These are phyloP conservation scores for Tapera naevia DNA, from an alignment of 2,797 vertebrate species.

Conservation along the genomic window DNA sequence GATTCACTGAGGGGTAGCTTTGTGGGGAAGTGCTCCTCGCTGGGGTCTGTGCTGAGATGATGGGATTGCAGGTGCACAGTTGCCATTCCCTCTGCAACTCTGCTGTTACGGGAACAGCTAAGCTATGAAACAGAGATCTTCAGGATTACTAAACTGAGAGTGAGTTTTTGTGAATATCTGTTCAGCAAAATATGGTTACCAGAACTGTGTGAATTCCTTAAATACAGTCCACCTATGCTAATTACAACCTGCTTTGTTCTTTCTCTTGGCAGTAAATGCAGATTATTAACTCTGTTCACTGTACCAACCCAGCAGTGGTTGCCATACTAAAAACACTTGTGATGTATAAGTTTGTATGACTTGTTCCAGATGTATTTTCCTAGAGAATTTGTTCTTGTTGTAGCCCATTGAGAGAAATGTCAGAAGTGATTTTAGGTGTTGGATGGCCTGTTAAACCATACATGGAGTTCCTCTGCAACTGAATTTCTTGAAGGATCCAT, in stretches of 20 bases:
- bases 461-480: not conserved
- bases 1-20: not conserved
- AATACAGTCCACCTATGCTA: not conserved
- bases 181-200: not conserved
- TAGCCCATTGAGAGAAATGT: not conserved
- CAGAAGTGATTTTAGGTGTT: not conserved
- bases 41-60: not conserved
- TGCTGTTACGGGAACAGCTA: not conserved
- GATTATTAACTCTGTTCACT: not conserved
- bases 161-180: not conserved
- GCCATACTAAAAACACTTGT: not conserved
- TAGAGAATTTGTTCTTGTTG: not conserved
- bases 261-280: not conserved
- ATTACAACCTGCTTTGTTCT: not conserved
- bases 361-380: not conserved
- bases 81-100: not conserved
- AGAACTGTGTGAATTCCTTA: not conserved
- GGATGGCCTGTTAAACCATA: not conserved
- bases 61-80: not conserved
- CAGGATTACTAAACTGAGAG: not conserved
- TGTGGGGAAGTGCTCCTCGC: not conserved
- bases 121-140: not conserved
- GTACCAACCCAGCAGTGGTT: not conserved
- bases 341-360: rapidly evolving
- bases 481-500: not conserved